Evolutionary conservation across 2,888 invertebrate genomes (phyloP), one percentile per base, ranked within the genome.

Genomic region (Herminia tarsipennalis): DNA sequence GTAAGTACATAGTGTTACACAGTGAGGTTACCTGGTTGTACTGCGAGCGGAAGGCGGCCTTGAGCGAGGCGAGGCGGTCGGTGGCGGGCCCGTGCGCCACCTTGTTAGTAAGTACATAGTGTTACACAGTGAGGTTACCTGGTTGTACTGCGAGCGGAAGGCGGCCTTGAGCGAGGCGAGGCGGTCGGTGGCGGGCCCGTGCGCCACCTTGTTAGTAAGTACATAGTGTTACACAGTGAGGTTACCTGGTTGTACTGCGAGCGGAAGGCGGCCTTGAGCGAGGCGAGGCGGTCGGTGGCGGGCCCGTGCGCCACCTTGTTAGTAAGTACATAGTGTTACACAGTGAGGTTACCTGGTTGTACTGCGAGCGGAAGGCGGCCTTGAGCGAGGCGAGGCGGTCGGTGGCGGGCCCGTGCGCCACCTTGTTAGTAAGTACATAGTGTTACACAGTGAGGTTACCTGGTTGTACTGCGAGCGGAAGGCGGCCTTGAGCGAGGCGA

Each of bases 201-300:
- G 67, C 1, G 29, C 13, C n/a, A n/a, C n/a, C n/a, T n/a, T n/a
- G n/a, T n/a, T n/a, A n/a, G n/a, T n/a, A 8, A 12, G 5, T 34
- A 34, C 13, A n/a, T n/a, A n/a, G n/a, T n/a, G n/a, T n/a, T n/a
- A n/a, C n/a, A n/a, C n/a, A n/a, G n/a, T n/a, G n/a, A n/a, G n/a
- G 8, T 49, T 76, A 95, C 95, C 92, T 95, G 96, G 69, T 93
- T 94, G 69, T 97, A 98, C 79, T 97, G 97, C 39, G 95, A 95
- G 67, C 95, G 94, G 81, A 98, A 98, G 10, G 98, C 98, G 33
- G 96, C 96, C 78, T 97, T 97, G 94, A 98, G 96, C 0, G 98
- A 96, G 3, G 96, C 93, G 38, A 98, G 93, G 14, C 98, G 89
- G 85, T 98, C 97, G 8, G 97, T 96, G 52, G 97, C 97, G 1